phyloP scores from a whole-genome alignment of 1,140 invertebrate species.

The Acyrthosiphon pisum region DNA sequence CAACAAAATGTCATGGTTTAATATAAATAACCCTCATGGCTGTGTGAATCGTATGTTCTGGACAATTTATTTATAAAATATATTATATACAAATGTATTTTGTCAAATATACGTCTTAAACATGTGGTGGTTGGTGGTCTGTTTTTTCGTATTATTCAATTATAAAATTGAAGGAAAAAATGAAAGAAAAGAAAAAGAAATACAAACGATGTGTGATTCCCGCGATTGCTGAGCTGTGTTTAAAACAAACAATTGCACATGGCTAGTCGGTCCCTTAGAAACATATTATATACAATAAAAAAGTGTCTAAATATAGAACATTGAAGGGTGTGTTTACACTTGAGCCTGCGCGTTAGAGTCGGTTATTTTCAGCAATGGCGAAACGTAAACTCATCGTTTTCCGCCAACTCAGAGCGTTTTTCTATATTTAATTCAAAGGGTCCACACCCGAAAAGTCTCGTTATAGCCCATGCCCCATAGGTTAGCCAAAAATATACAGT shows the following conservation, averaged over 20 bases:
- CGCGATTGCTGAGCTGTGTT: constrained; percentile 46
- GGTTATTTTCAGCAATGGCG: constrained; percentile 48
- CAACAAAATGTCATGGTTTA: neutral
- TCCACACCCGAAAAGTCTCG: neutral
- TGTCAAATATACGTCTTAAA: constrained; percentile 31
- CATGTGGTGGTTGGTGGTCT: constrained; percentile 45
- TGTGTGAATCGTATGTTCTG: constrained; percentile 13
- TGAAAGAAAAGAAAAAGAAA: constrained; percentile 6
- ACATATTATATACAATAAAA: constrained; percentile 34
- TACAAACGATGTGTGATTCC: constrained; percentile 47
- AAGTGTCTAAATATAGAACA: constrained; percentile 34
- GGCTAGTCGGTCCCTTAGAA: constrained; percentile 38
- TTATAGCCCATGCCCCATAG: neutral
- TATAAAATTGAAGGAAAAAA: constrained; percentile 24
- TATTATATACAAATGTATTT: constrained; percentile 35
- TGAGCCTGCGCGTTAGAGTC: constrained; percentile 33
- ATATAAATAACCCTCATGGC: neutral
- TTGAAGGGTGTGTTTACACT: constrained; percentile 44
- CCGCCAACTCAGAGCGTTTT: constrained; percentile 18
- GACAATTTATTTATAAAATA: constrained; percentile 45
- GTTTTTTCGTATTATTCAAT: constrained; percentile 48
- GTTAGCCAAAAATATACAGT: neutral
- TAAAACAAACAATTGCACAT: constrained; percentile 52
- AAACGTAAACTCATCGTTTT: constrained; percentile 46
- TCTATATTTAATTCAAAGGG: constrained; percentile 53